Conservation (phyloP, 2,888 invertebrate species). For the Allolobophora icterica region DNA sequence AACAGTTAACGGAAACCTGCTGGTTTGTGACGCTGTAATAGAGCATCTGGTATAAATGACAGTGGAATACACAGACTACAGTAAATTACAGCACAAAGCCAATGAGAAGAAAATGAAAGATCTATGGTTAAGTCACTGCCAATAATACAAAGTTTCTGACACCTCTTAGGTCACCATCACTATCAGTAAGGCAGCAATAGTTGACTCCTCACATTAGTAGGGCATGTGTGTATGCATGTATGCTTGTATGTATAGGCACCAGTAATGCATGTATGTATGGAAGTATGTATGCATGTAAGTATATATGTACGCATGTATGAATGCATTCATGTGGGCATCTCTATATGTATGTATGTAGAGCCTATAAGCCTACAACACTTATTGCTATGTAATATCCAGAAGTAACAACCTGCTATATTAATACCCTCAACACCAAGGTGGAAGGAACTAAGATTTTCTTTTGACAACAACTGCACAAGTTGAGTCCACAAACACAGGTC, state of each 20-base stretch:
- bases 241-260: background rate
- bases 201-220: background rate
- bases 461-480: background rate
- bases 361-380: background rate
- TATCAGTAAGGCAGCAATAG: background rate
- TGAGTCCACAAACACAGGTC: background rate
- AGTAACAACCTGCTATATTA: background rate
- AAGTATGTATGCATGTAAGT: background rate
- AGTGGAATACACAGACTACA: background rate
- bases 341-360: background rate
- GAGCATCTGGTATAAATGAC: background rate
- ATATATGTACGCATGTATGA: background rate
- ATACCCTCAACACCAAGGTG: background rate
- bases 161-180: background rate
- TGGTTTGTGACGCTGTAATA: background rate
- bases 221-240: too few species aligned
- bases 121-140: background rate
- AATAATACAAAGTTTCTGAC: background rate
- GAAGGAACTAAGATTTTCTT: background rate
- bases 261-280: background rate
- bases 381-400: background rate
- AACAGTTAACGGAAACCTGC: background rate
- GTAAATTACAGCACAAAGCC: background rate
- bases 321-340: background rate
- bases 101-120: background rate